phyloP scores from a whole-genome alignment of 1,140 invertebrate species.

The Eupristina koningsbergeri region DNA sequence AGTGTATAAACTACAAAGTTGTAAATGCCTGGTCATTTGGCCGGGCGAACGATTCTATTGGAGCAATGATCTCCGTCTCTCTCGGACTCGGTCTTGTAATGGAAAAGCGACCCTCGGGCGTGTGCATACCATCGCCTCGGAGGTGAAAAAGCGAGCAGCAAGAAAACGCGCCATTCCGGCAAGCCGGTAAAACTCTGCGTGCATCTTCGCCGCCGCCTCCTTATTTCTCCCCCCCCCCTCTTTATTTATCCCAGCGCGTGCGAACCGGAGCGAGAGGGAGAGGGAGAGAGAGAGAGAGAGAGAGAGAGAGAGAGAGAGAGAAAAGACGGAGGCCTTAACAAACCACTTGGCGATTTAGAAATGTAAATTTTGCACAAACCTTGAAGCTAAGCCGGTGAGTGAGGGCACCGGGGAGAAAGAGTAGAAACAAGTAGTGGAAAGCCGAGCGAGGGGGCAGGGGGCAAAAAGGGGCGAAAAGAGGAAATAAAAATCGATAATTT shows the following conservation, averaged over 20 bases:
- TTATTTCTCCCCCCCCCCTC: background rate
- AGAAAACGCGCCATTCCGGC: constrained; percentile 13
- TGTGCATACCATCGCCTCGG: constrained; percentile 14
- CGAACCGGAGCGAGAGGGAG: background rate
- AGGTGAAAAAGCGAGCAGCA: constrained; percentile 13
- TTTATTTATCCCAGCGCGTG: background rate
- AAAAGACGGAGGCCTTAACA: constrained; percentile 20
- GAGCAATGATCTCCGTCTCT: background rate
- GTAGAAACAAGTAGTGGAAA: background rate
- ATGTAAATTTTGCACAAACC: constrained; percentile 44
- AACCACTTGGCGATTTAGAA: constrained; percentile 43
- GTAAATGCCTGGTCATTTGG: constrained; percentile 30
- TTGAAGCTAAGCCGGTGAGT: background rate
- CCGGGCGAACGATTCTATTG: constrained; percentile 28
- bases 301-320: background rate
- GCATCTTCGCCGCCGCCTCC: background rate
- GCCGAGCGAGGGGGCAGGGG: constrained; percentile 23
- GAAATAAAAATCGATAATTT: constrained; percentile 51
- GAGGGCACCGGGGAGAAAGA: constrained; percentile 1
- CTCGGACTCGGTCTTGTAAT: constrained; percentile 6
- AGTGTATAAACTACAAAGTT: constrained; percentile 7
- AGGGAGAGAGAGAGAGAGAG: background rate
- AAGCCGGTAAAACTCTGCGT: constrained; percentile 27
- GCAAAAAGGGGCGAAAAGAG: constrained; percentile 28
- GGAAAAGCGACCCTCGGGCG: constrained; percentile 10